Conservation (phyloP, 2,888 invertebrate genomes). For the Sceliomorpha sp. region DNA sequence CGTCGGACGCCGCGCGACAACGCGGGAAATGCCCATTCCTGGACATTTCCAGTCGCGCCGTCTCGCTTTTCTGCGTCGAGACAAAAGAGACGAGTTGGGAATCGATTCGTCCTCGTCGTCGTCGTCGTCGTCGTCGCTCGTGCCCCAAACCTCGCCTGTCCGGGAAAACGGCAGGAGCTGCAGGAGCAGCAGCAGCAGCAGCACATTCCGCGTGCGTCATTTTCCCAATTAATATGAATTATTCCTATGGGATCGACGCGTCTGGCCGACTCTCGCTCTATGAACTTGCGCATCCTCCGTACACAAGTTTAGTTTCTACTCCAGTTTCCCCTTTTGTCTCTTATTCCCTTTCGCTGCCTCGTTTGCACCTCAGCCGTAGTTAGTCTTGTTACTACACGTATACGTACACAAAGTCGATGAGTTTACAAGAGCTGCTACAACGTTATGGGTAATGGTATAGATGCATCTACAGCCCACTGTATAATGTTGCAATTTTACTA, state of each 20-base stretch:
- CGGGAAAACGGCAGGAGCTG: no score
- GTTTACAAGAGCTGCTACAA: constrained; percentile 46
- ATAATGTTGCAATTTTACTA: constrained; percentile 14
- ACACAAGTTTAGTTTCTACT: constrained; percentile 18
- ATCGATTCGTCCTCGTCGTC: no score
- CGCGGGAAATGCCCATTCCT: no score
- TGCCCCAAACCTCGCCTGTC: no score
- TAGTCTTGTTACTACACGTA: constrained; percentile 37
- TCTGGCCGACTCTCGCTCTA: constrained; percentile 21
- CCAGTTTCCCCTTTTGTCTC: constrained; percentile 15
- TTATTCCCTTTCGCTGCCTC: constrained; percentile 12
- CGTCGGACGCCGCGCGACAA: no score
- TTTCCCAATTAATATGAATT: constrained; percentile 50
- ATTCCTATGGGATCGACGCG: constrained; percentile 41
- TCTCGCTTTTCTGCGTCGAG: no score
- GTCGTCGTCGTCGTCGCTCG: no score
- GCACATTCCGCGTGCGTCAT: constrained; percentile 30
- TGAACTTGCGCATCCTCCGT: constrained; percentile 7
- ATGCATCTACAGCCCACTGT: constrained; percentile 8
- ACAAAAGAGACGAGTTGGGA: no score
- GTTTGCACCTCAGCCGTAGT: constrained; percentile 41
- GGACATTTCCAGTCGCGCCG: no score
- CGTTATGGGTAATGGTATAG: constrained; percentile 19
- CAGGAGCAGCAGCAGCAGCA: no score
- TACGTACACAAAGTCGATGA: constrained; percentile 40